A percentile compares a stretch with the other conserved stretches of the same genome.
Conservation (phyloP, 2,797 vertebrate genomes). For the Microctenopoma lineatum region DNA sequence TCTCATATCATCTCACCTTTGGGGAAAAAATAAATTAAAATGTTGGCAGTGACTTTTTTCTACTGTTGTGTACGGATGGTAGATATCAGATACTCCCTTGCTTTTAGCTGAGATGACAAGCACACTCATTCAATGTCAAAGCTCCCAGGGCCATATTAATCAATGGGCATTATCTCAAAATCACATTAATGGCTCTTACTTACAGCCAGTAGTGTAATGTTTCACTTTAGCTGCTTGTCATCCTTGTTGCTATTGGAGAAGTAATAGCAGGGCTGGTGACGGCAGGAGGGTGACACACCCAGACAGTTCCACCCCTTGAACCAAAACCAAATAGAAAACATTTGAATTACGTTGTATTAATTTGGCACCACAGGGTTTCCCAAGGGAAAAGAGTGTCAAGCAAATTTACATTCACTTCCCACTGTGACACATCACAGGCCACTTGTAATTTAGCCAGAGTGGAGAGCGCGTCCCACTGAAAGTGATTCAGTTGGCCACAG, state of each 20-base stretch:
- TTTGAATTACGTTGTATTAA: constrained; percentile 54
- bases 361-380: constrained; percentile 47
- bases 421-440: constrained; percentile 27
- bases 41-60: constrained; percentile 31
- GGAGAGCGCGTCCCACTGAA: constrained; percentile 6
- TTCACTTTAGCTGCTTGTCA: constrained; percentile 59
- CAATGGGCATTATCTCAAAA: constrained; percentile 73
- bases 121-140: constrained; percentile 65
- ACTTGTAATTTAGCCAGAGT: constrained; percentile 33
- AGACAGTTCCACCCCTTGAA: constrained; percentile 28
- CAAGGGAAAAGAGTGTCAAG: constrained; percentile 36
- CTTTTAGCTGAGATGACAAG: constrained; percentile 63
- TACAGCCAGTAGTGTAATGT: constrained; percentile 61
- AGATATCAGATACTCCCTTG: constrained; percentile 54
- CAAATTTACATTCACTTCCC: constrained; percentile 59
- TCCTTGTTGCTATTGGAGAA: constrained; percentile 36
- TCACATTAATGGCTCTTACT: constrained; percentile 71
- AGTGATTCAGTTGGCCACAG: constrained; percentile 25
- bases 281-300: constrained; percentile 30
- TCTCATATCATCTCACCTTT: constrained; percentile 66
- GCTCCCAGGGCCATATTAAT: constrained; percentile 62
- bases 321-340: constrained; percentile 38
- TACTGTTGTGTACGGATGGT: constrained; percentile 46
- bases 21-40: constrained; percentile 68
- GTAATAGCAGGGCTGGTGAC: constrained; percentile 20